A percentile compares a stretch with the other conserved stretches of the same genome.
These are phyloP conservation scores for Ephydatia muelleri DNA, from an alignment of 37 sponge, comb jelly and placozoan species.

Conservation along the genomic window DNA sequence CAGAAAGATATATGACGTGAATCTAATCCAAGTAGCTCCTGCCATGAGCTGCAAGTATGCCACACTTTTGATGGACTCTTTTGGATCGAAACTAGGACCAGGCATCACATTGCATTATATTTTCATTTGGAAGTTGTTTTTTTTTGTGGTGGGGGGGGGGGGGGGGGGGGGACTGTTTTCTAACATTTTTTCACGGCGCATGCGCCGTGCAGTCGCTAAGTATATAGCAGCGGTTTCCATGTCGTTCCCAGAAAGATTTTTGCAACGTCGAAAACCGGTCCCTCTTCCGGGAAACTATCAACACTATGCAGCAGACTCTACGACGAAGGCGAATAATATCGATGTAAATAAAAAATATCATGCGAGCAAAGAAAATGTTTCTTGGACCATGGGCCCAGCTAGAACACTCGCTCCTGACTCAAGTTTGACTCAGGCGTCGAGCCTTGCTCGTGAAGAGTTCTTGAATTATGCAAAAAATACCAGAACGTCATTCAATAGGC, in stretches of 20 bases:
- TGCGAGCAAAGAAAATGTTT: background rate
- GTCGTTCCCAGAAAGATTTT: slow-evolving; percentile 26
- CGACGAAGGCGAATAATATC: background rate
- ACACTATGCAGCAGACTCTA: background rate
- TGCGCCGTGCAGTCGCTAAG: background rate
- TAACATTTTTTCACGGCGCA: background rate
- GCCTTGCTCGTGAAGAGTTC: background rate
- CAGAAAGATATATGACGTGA: background rate
- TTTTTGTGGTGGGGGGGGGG: too few species aligned
- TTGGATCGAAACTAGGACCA: too few species aligned
- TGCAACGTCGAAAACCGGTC: background rate
- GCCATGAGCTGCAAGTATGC: too few species aligned
- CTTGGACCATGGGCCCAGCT: background rate
- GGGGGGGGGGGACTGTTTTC: too few species aligned
- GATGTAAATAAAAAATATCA: background rate
- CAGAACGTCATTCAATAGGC: background rate
- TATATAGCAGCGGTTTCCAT: background rate
- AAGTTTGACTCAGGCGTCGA: background rate
- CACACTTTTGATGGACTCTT: too few species aligned
- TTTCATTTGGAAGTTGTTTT: too few species aligned
- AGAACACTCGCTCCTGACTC: background rate
- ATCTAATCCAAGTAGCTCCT: background rate
- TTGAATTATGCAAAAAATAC: background rate
- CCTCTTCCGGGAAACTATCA: slow-evolving; percentile 11
- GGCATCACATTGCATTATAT: too few species aligned